Evolutionary conservation across 2,797 vertebrate species (phyloP).

Genomic region (Lacerta agilis): DNA sequence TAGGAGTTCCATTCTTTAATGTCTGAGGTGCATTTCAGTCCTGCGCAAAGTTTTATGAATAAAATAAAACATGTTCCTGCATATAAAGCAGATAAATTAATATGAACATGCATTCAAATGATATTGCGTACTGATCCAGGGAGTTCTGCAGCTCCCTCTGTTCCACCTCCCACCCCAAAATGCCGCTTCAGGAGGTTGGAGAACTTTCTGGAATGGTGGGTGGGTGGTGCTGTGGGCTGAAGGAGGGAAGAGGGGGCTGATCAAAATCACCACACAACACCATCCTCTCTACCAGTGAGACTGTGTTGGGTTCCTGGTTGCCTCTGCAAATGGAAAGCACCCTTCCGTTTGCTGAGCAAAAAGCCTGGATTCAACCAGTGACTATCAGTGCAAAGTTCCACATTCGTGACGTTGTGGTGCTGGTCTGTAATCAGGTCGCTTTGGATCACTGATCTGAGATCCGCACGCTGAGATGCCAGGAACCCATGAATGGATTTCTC

Average conservation of each 20-base stretch:
- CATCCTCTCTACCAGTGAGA: no score
- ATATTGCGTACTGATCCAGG: neutral
- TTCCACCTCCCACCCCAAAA: no score
- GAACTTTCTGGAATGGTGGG: no score
- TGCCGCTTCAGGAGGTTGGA: no score
- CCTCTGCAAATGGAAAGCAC: no score
- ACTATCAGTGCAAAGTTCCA: neutral
- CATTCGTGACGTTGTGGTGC: neutral
- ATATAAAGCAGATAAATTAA: constrained; percentile 1
- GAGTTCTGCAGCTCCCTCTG: neutral
- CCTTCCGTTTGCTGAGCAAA: neutral
- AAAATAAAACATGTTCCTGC: neutral
- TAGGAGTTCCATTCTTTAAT: neutral
- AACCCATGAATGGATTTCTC: neutral
- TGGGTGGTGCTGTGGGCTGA: no score
- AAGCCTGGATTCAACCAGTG: neutral
- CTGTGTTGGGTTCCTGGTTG: no score
- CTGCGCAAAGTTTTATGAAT: neutral
- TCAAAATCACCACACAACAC: no score
- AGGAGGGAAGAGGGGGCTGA: no score
- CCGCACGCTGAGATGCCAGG: neutral
- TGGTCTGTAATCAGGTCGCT: neutral
- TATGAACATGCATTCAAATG: neutral
- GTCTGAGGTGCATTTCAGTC: constrained; percentile 10
- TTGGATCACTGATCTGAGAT: neutral